Evolutionary conservation across 2,888 invertebrate genomes (phyloP).

Genomic region (Lepidochrysops patricia): DNA sequence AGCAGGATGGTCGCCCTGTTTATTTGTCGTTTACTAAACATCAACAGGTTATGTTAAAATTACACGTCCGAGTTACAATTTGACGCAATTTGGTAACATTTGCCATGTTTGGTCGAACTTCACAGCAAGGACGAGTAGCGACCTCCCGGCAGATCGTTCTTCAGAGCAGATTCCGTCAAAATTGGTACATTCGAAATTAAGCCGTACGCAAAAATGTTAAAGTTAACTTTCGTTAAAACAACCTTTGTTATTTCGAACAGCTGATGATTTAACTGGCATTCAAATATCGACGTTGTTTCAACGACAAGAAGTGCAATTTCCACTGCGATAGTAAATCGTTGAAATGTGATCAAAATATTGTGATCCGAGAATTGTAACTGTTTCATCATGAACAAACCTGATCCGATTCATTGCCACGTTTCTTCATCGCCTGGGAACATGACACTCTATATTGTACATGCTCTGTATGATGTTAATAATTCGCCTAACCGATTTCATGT

Average conservation of each 20-base stretch:
- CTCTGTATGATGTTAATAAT: no score
- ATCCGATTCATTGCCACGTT: neutral
- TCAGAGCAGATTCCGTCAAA: neutral
- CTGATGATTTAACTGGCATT: neutral
- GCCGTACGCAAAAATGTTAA: neutral
- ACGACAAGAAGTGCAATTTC: neutral
- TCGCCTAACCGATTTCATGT: no score
- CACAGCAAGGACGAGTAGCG: neutral
- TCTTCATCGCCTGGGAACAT: neutral
- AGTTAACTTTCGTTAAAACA: neutral
- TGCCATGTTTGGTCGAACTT: neutral
- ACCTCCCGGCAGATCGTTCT: neutral
- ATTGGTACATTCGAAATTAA: neutral
- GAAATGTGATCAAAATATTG: neutral
- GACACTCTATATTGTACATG: neutral
- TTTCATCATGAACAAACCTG: neutral
- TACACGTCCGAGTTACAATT: neutral
- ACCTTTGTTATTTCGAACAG: neutral
- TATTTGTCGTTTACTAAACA: no score
- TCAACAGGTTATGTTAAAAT: no score
- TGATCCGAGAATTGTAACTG: neutral
- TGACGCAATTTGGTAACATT: neutral
- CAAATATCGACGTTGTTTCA: neutral
- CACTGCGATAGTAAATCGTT: neutral
- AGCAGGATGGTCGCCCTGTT: no score